phyloP scores from a whole-genome alignment of 2,888 invertebrate species.

The Venusia cambrica region DNA sequence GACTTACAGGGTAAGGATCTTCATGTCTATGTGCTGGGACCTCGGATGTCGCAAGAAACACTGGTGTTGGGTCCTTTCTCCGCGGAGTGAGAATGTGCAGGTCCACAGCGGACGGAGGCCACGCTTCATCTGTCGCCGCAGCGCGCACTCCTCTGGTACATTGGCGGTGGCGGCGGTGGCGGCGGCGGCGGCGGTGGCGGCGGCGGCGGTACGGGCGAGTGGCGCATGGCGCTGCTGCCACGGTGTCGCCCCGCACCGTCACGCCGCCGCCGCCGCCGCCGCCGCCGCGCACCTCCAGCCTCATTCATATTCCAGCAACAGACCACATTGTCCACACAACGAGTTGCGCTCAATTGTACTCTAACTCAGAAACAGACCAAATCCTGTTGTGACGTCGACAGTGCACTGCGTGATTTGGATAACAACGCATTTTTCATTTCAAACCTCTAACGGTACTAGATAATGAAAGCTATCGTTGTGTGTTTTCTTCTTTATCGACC shows the following conservation, averaged over 20 bases:
- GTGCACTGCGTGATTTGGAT: constrained; percentile 21
- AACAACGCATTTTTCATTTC: constrained; percentile 10
- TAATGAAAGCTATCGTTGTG: not conserved
- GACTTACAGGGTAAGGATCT: constrained; percentile 68
- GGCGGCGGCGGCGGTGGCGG: constrained; percentile 20
- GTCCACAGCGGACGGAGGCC: constrained; percentile 68
- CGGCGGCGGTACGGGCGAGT: constrained; percentile 21
- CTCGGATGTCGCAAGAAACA: constrained; percentile 50
- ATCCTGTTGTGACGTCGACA: constrained; percentile 15
- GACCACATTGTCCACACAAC: constrained; percentile 50
- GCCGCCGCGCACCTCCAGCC: constrained; percentile 44
- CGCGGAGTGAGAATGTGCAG: constrained; percentile 55
- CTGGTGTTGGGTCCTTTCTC: constrained; percentile 60
- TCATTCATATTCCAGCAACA: constrained; percentile 57
- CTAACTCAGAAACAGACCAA: constrained; percentile 25
- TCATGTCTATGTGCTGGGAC: constrained; percentile 47
- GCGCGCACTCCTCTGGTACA: constrained; percentile 48
- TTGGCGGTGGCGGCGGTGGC: constrained; percentile 39
- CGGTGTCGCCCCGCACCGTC: too few species aligned
- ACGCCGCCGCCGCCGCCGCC: constrained; percentile 37
- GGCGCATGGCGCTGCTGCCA: constrained; percentile 23
- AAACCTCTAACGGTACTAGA: constrained; percentile 4
- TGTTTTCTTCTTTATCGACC: too few species aligned
- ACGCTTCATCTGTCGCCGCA: constrained; percentile 63
- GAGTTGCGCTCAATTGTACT: constrained; percentile 37